A percentile compares a stretch with the other conserved stretches of the same genome.
phyloP scores from a whole-genome alignment of 2,888 invertebrate genomes.

The Bombyx huttoni region DNA sequence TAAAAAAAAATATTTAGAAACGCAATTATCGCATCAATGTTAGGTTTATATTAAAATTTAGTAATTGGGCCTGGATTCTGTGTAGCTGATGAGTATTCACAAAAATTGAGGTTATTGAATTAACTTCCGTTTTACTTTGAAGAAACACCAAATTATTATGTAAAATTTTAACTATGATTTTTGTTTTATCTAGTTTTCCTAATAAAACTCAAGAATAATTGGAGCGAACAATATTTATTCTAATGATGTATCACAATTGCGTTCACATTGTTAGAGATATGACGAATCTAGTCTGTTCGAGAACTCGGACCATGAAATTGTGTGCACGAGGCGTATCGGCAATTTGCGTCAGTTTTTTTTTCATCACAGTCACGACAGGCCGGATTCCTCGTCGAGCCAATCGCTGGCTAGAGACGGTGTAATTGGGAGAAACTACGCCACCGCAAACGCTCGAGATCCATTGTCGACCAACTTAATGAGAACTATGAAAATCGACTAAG shows the following conservation, averaged over 20 bases:
- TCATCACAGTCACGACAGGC: slow-evolving; percentile 67
- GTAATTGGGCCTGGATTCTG: too few species aligned
- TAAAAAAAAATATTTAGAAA: too few species aligned
- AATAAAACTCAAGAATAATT: not conserved
- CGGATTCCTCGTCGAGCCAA: slow-evolving; percentile 62
- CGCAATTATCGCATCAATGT: too few species aligned
- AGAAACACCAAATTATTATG: too few species aligned
- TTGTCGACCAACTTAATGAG: slow-evolving; percentile 34
- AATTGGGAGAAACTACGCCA: slow-evolving; percentile 69
- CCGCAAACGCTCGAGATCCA: slow-evolving; percentile 60
- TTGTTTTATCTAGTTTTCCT: too few species aligned
- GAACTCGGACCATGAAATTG: slow-evolving; percentile 66
- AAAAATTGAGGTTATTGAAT: too few species aligned
- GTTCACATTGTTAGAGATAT: slow-evolving; percentile 46
- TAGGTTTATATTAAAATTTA: too few species aligned
- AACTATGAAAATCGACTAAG: slow-evolving; percentile 26
- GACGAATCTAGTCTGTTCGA: slow-evolving; percentile 63
- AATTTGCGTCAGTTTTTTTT: slow-evolving; percentile 70
- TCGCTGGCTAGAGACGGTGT: slow-evolving; percentile 61
- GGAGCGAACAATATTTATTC: slow-evolving; percentile 6
- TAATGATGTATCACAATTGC: slow-evolving; percentile 11
- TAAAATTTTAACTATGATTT: too few species aligned
- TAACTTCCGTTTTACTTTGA: too few species aligned
- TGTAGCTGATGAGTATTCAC: too few species aligned
- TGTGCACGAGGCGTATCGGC: slow-evolving; percentile 70